phyloP scores from a whole-genome alignment of 2,797 vertebrate genomes.

The Cuniculus paca region DNA sequence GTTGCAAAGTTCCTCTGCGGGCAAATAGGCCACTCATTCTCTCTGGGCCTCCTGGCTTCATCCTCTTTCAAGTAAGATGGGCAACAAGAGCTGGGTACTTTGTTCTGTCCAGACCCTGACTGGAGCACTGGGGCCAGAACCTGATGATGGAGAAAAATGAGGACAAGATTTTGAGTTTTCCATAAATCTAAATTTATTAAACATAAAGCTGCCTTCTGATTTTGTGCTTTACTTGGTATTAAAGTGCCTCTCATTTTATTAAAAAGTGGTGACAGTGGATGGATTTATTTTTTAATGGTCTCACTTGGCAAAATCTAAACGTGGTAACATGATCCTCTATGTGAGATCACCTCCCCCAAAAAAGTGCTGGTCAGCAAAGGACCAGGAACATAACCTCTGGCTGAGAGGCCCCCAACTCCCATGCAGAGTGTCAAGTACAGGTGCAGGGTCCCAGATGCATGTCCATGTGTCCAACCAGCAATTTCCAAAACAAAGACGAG shows the following conservation, averaged over 20 bases:
- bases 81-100: not conserved
- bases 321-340: not conserved
- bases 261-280: not conserved
- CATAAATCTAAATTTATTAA: constrained; percentile 70
- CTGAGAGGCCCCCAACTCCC: not conserved
- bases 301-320: constrained; percentile 21
- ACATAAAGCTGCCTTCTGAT: constrained; percentile 38
- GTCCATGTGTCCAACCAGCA: not conserved
- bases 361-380: constrained; percentile 6
- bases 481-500: not conserved
- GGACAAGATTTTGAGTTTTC: constrained; percentile 60
- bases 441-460: not conserved
- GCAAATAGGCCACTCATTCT: not conserved
- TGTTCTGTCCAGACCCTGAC: not conserved
- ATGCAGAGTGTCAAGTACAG: not conserved
- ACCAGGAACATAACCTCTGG: not conserved
- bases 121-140: not conserved
- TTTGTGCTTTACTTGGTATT: constrained; percentile 29
- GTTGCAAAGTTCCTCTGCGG: not conserved
- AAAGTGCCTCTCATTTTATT: constrained; percentile 52
- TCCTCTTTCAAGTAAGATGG: not conserved
- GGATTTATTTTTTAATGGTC: not conserved
- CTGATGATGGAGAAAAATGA: constrained; percentile 49
- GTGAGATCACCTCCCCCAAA: not conserved
- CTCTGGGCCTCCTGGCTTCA: not conserved